phyloP scores from a whole-genome alignment of 2,113 vertebrate species.

The Scolopax mira region DNA sequence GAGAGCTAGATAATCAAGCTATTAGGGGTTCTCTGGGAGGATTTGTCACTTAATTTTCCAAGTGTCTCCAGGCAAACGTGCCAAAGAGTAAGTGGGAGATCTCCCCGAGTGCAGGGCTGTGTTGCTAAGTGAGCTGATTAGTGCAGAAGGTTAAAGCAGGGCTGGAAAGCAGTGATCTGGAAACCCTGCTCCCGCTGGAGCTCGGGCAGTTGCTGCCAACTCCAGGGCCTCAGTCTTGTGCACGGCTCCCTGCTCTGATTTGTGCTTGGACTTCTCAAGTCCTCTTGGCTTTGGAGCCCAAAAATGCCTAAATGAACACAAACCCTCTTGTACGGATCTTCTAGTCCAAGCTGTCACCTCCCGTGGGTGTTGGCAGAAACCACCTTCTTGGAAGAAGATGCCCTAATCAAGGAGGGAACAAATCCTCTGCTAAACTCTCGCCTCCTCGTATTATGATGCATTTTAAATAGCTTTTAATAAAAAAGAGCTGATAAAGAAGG shows the following conservation, averaged over 20 bases:
- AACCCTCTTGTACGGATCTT: not conserved
- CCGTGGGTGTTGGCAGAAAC: not conserved
- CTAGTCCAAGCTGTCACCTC: not conserved
- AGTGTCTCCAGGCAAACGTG: not conserved
- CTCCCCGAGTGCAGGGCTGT: accelerated
- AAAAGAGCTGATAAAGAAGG: not conserved
- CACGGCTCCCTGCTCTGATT: not conserved
- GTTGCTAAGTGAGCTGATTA: not conserved
- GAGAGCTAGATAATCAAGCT: not conserved
- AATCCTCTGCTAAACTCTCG: not conserved
- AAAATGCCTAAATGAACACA: not conserved
- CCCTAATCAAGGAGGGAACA: not conserved
- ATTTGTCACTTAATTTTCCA: not conserved
- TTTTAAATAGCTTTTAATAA: not conserved
- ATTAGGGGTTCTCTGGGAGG: not conserved
- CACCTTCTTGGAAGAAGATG: not conserved
- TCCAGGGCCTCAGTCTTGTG: not conserved
- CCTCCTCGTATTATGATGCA: not conserved
- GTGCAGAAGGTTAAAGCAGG: not conserved
- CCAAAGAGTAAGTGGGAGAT: not conserved
- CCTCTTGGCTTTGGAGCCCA: not conserved
- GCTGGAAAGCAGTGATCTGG: not conserved
- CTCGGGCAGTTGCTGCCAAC: not conserved
- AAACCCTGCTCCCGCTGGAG: not conserved
- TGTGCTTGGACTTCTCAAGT: not conserved